Evolutionary conservation across 1,140 invertebrate genomes (phyloP).

Genomic region (Melipona quadrifasciata): DNA sequence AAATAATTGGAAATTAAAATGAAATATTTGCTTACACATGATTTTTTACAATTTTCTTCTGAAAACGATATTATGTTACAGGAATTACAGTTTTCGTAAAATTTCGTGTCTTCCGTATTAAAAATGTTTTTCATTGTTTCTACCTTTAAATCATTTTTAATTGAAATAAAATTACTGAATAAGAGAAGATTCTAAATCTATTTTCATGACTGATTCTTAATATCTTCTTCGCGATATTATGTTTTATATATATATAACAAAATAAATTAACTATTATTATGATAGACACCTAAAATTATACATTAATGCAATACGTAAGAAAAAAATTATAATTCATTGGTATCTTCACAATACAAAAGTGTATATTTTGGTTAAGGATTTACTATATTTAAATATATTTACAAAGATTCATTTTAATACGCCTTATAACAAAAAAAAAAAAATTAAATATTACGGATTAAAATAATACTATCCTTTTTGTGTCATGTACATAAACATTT

Average conservation of each 20-base stretch:
- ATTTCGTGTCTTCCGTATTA: not conserved
- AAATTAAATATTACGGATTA: slow-evolving; percentile 13
- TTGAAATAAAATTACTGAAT: not conserved
- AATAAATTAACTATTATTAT: not conserved
- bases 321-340: slow-evolving; percentile 15
- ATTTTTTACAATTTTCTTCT: not conserved
- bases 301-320: not conserved
- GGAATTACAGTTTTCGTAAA: not conserved
- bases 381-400: slow-evolving; percentile 39
- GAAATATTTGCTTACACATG: not conserved
- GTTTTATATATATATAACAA: not conserved
- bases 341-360: slow-evolving; percentile 1
- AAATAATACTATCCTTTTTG: slow-evolving; percentile 21
- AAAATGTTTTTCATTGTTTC: not conserved
- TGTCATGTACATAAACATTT: slow-evolving; percentile 2
- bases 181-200: not conserved
- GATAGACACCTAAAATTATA: not conserved
- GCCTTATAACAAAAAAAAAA: slow-evolving; percentile 20
- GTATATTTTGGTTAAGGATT: slow-evolving; percentile 9
- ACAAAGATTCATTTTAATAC: slow-evolving; percentile 25
- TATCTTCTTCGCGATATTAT: not conserved
- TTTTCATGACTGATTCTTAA: not conserved
- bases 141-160: not conserved
- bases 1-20: not conserved
- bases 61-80: not conserved